Evolutionary conservation across 1,140 invertebrate genomes (phyloP).

Genomic region (Nautilus pompilius): DNA sequence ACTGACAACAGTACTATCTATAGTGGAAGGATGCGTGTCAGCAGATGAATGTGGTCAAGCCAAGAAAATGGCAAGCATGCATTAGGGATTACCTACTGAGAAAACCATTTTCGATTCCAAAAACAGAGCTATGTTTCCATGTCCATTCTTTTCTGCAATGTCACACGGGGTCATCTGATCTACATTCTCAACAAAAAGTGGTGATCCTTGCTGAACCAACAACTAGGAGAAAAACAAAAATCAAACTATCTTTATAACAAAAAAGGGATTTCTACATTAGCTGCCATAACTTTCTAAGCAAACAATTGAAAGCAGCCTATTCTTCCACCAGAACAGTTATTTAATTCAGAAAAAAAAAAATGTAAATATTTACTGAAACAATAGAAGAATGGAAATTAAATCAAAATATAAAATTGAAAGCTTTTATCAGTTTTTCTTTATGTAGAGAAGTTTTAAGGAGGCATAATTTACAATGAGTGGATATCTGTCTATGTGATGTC

Average conservation of each 20-base stretch:
- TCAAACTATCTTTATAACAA: neutral
- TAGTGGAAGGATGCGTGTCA: neutral
- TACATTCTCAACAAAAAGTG: conserved; percentile 66
- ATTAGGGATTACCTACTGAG: conserved; percentile 57
- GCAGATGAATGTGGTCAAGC: neutral
- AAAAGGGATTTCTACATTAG: neutral
- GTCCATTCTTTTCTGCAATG: conserved; percentile 62
- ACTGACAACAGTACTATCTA: no score
- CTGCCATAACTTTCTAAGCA: no score
- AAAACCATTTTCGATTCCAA: conserved; percentile 72
- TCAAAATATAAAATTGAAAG: no score
- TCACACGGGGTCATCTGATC: conserved; percentile 67
- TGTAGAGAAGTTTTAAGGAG: no score
- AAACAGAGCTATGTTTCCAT: conserved; percentile 65
- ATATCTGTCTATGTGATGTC: no score
- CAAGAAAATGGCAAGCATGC: neutral
- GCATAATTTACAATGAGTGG: no score
- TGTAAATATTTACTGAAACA: no score
- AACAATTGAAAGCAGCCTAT: no score
- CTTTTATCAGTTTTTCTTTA: no score
- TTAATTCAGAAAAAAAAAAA: no score
- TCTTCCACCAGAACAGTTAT: no score
- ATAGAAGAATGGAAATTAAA: no score
- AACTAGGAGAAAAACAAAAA: conserved; percentile 49
- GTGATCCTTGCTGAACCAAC: conserved; percentile 63